Conservation (phyloP, 2,888 invertebrate species). For the Rutpela maculata region DNA sequence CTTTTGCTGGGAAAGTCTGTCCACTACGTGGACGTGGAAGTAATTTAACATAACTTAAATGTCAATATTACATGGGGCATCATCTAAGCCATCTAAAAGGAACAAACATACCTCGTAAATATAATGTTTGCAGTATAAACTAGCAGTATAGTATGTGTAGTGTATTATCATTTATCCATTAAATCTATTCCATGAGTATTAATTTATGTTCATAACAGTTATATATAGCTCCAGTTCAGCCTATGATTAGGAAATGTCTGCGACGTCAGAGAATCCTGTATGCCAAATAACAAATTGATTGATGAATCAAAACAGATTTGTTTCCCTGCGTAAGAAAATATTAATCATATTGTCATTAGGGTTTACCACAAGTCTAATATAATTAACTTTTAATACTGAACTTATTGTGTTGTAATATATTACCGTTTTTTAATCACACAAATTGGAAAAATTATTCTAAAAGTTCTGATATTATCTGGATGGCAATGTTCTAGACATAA, state of each 20-base stretch:
- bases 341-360: not conserved
- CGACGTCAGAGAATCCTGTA: not conserved
- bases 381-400: not conserved
- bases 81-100: no score
- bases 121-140: no score
- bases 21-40: no score
- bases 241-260: not conserved
- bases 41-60: no score
- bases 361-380: not conserved
- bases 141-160: not conserved
- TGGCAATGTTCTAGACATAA: no score
- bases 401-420: not conserved
- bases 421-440: not conserved
- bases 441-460: no score
- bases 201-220: not conserved
- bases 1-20: no score
- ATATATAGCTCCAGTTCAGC: not conserved
- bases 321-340: not conserved
- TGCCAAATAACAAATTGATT: not conserved
- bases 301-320: not conserved
- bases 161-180: not conserved
- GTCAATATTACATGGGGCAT: no score
- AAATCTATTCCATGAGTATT: not conserved
- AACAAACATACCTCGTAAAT: no score
- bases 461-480: no score